Conservation (phyloP, 2,888 invertebrate species). For the Globia sparganii region DNA sequence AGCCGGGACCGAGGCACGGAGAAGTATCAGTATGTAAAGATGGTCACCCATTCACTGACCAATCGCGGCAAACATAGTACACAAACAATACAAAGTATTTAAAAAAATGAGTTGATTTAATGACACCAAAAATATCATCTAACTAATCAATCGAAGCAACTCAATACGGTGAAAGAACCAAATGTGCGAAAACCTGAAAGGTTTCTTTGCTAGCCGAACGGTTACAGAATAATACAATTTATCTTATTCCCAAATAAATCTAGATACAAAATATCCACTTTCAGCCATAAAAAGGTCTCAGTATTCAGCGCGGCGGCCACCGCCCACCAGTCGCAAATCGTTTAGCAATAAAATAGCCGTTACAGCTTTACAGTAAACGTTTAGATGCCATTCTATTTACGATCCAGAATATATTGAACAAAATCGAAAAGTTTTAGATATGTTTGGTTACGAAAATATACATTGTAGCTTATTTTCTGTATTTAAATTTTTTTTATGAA, state of each 20-base stretch:
- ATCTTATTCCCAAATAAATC: conserved; percentile 23
- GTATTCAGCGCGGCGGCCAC: conserved; percentile 28
- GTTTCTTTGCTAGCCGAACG: background rate
- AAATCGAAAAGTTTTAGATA: background rate
- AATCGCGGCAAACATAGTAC: background rate
- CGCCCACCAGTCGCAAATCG: conserved; percentile 38
- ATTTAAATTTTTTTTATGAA: background rate
- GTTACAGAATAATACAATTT: conserved; percentile 2
- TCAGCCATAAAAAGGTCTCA: conserved; percentile 19
- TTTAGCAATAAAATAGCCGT: conserved; percentile 53
- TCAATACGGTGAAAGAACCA: background rate
- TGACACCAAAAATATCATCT: background rate
- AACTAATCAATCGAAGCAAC: background rate
- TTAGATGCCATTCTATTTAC: conserved; percentile 23
- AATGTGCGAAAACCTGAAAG: background rate
- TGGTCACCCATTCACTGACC: background rate
- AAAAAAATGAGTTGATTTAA: background rate
- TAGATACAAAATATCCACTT: conserved; percentile 11
- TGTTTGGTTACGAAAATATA: background rate
- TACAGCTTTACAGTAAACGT: conserved; percentile 25
- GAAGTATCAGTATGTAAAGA: background rate
- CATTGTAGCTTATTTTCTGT: background rate
- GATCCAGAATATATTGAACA: conserved; percentile 15
- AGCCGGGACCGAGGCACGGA: background rate
- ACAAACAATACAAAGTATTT: background rate